phyloP scores from a whole-genome alignment of 2,888 invertebrate genomes.

The Suillia variegata region DNA sequence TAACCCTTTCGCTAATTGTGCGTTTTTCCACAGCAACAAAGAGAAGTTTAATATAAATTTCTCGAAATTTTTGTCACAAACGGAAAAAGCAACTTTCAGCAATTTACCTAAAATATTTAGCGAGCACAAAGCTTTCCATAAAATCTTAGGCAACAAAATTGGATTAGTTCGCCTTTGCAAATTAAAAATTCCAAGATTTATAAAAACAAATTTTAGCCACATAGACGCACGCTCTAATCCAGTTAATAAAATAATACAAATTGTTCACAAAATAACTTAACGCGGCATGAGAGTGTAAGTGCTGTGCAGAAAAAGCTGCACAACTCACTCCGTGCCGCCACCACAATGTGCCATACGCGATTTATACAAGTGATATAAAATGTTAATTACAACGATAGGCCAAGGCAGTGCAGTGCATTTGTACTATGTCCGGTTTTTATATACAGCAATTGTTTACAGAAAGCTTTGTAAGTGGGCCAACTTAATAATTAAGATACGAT shows the following conservation, averaged over 20 bases:
- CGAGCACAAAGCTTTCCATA: conserved; percentile 28
- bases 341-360: too few relatives aligned
- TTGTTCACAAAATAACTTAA: too few relatives aligned
- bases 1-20: too few relatives aligned
- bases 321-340: background rate
- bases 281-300: too few relatives aligned
- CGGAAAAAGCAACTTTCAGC: conserved; percentile 29
- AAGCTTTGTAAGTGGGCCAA: background rate
- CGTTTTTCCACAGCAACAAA: conserved; percentile 25
- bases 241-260: too few relatives aligned
- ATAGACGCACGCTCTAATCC: too few relatives aligned
- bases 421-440: background rate
- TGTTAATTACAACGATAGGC: too few relatives aligned
- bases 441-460: background rate
- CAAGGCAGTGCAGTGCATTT: background rate
- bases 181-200: conserved; percentile 3
- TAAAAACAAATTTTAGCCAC: too few relatives aligned
- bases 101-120: conserved; percentile 27
- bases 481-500: background rate
- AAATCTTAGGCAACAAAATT: conserved; percentile 11
- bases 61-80: conserved; percentile 36
- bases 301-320: too few relatives aligned
- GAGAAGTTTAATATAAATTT: conserved; percentile 61
- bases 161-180: too few relatives aligned
- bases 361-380: too few relatives aligned